Base-by-base conservation (phyloP, 2,797 vertebrate genomes). In the Glyptemys insculpta region DNA sequence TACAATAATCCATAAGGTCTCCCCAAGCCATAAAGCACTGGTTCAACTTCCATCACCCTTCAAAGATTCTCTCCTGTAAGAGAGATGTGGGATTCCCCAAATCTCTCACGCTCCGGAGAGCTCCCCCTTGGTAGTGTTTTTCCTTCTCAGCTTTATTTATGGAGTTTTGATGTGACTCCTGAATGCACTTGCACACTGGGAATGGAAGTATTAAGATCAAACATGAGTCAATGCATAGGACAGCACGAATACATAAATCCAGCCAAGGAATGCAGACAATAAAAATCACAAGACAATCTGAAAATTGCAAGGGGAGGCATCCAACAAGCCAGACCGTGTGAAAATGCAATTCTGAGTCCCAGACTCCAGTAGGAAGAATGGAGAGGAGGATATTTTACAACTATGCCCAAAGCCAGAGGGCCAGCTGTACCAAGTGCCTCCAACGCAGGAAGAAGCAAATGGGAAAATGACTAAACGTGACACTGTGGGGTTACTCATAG, bases 221-320 rank as follows among this genome's bases (percentile, higher is more conserved):
- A 89, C 54, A 88, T 49, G 27, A 93, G 87, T 91, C 86, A 95
- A 94, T 5, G 18, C 29, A 52, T 19, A 34, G 15, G 59, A 90
- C 0, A 1, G 88, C 93, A 86, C 81, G 57, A 90, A 92, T 72
- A 79, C 79, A 91, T 87, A 92, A 97, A 94, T 93, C 56, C 84
- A 95, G 85, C 85, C 84, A 88, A 93, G 95, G 96, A 96, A 90
- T 34, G 81, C 94, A 92, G 93, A 91, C 87, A 94, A 87, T 92
- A 94, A 96, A 96, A 94, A 78, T 0, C 16, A 93, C 1, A 27
- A 95, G 91, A 93, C 83, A 91, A 95, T 90, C 92, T 94, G 92
- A 93, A 96, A 94, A 97, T 97, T 97, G 93, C 96, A 96, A 96
- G 94, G 81, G 68, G 84, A 92, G 83, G 37, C 6, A 79, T 83